Percentiles rank a stretch among this genome's conserved stretches.
Evolutionary conservation across 2,888 invertebrate species (phyloP).

Genomic region (Lobophora halterata): DNA sequence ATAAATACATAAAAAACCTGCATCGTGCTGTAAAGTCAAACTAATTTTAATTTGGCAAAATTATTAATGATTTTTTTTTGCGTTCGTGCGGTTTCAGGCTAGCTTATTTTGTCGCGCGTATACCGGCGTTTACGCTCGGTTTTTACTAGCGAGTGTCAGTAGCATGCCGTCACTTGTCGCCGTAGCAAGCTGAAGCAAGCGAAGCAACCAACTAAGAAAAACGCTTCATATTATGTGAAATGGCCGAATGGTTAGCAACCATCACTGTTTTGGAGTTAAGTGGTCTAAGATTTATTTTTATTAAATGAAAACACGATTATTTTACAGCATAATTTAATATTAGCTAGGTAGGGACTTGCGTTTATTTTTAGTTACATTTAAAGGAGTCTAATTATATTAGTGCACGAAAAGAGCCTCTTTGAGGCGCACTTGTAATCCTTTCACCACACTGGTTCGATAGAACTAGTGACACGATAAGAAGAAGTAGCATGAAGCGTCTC

Average conservation of each 20-base stretch:
- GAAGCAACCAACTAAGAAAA: constrained; percentile 52
- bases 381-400: not conserved
- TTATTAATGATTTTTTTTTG: no score
- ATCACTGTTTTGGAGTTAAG: constrained; percentile 50
- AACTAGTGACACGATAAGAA: no score
- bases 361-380: constrained; percentile 2
- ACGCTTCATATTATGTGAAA: constrained; percentile 25
- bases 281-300: constrained; percentile 21
- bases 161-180: constrained; percentile 53
- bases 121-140: no score
- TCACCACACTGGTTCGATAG: no score
- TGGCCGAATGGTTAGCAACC: constrained; percentile 29
- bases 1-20: constrained; percentile 49
- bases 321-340: no score
- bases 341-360: no score
- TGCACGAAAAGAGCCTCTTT: not conserved
- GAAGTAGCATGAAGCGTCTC: no score
- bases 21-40: constrained; percentile 51
- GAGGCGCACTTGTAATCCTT: no score
- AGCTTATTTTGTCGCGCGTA: no score
- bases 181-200: constrained; percentile 76
- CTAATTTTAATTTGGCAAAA: no score
- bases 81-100: no score
- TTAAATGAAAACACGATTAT: not conserved
- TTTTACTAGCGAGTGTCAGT: no score